Evolutionary conservation across 2,113 vertebrate species (phyloP).

Genomic region (Cebidichthys violaceus): DNA sequence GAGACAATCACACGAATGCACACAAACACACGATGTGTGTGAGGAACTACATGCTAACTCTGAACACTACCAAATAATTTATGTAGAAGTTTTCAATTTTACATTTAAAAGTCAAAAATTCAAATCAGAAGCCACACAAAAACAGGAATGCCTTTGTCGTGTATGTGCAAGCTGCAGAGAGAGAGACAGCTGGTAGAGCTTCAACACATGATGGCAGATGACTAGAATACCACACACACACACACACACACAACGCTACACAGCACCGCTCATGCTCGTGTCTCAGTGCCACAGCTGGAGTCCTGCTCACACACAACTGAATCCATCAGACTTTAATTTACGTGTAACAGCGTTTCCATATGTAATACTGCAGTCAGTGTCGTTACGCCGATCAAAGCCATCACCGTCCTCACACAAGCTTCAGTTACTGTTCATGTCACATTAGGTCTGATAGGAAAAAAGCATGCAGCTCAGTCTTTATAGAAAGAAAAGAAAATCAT

Average conservation of each 20-base stretch:
- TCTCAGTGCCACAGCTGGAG: slow-evolving; percentile 2
- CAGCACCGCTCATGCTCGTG: background rate
- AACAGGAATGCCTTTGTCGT: slow-evolving; percentile 33
- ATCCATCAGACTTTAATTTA: background rate
- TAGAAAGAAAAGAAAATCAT: background rate
- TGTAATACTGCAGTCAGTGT: background rate
- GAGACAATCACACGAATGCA: slow-evolving; percentile 11
- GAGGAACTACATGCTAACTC: slow-evolving; percentile 25
- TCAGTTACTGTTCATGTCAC: slow-evolving; percentile 39
- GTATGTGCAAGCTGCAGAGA: slow-evolving; percentile 13
- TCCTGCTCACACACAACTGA: slow-evolving; percentile 2
- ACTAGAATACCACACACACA: slow-evolving; percentile 9
- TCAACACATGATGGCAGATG: background rate
- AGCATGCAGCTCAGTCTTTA: slow-evolving; percentile 54
- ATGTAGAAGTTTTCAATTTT: background rate
- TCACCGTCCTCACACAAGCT: background rate
- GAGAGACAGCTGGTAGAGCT: slow-evolving; percentile 8
- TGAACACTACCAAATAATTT: slow-evolving; percentile 36
- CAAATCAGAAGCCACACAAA: slow-evolving; percentile 45
- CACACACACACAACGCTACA: background rate
- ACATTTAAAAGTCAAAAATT: slow-evolving; percentile 26
- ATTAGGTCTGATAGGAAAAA: slow-evolving; percentile 23
- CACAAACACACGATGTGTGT: background rate
- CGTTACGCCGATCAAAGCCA: too few species aligned
- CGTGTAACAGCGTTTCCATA: background rate